Evolutionary conservation across 2,888 invertebrate species (phyloP).

Genomic region (Schrankia costaestrigalis): DNA sequence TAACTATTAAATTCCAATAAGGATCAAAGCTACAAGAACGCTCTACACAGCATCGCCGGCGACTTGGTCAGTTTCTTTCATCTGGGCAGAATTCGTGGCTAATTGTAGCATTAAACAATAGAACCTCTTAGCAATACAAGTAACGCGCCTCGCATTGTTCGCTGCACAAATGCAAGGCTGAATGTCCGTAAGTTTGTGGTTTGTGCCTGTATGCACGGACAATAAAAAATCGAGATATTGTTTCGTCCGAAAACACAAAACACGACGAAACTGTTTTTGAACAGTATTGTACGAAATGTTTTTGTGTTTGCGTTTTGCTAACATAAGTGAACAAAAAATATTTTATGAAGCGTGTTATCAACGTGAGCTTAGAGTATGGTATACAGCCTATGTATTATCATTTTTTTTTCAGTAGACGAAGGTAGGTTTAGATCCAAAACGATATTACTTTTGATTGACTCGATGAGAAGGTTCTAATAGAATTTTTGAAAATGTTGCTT

Average conservation of each 20-base stretch:
- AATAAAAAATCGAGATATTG: slow-evolving; percentile 37
- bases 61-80: slow-evolving; percentile 79
- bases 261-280: slow-evolving; percentile 32
- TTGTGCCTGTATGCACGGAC: slow-evolving; percentile 30
- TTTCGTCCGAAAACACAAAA: slow-evolving; percentile 32
- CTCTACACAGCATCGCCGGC: slow-evolving; percentile 28
- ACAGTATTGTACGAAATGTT: slow-evolving; percentile 27
- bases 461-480: too few relatives aligned
- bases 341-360: too few relatives aligned
- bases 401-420: too few relatives aligned
- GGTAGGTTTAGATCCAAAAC: too few relatives aligned
- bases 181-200: slow-evolving; percentile 35
- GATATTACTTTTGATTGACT: too few relatives aligned
- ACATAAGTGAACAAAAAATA: too few relatives aligned
- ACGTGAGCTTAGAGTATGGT: too few relatives aligned
- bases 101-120: slow-evolving; percentile 80
- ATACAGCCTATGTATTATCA: too few relatives aligned
- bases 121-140: slow-evolving; percentile 73
- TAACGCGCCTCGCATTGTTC: slow-evolving; percentile 55
- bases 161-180: slow-evolving; percentile 35
- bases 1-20: too few relatives aligned
- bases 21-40: slow-evolving; percentile 38
- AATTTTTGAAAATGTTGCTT: too few relatives aligned
- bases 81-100: slow-evolving; percentile 65
- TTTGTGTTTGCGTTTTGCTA: slow-evolving; percentile 4